Evolutionary conservation across 2,113 vertebrate species (phyloP).

Genomic region (Agapornis roseicollis): DNA sequence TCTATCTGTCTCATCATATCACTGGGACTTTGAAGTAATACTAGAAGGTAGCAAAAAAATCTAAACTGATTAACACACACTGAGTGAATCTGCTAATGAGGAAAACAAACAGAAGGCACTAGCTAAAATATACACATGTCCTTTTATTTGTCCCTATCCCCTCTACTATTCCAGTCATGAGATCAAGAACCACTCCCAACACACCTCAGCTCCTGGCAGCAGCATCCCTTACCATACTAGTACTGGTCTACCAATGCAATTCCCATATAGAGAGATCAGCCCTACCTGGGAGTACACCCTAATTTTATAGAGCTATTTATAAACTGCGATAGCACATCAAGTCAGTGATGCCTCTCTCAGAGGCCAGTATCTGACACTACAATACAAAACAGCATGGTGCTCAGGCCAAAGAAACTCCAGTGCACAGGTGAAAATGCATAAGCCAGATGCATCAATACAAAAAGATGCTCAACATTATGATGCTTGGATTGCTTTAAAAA

Average conservation of each 20-base stretch:
- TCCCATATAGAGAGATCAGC: neutral
- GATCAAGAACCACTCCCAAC: rapidly evolving
- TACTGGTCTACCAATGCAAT: neutral
- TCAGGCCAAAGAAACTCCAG: neutral
- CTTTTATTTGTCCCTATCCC: neutral
- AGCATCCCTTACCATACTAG: neutral
- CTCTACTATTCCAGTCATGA: neutral
- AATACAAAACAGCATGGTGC: neutral
- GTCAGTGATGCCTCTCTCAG: neutral
- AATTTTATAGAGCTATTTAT: neutral
- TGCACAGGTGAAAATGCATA: neutral
- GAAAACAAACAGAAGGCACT: neutral
- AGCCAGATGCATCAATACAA: neutral
- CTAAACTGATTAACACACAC: neutral
- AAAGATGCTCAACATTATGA: neutral
- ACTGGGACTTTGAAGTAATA: neutral
- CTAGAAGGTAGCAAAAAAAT: neutral
- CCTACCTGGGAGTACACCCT: neutral
- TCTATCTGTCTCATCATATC: neutral
- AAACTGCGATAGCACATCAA: neutral
- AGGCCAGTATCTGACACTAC: neutral
- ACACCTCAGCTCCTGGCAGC: neutral
- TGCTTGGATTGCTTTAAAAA: neutral
- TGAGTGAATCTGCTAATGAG: neutral
- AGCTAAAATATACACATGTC: neutral